Percentiles rank a stretch among this genome's conserved stretches.
Conservation (phyloP, 1,140 invertebrate species). For the Drosophila sulfurigaster region DNA sequence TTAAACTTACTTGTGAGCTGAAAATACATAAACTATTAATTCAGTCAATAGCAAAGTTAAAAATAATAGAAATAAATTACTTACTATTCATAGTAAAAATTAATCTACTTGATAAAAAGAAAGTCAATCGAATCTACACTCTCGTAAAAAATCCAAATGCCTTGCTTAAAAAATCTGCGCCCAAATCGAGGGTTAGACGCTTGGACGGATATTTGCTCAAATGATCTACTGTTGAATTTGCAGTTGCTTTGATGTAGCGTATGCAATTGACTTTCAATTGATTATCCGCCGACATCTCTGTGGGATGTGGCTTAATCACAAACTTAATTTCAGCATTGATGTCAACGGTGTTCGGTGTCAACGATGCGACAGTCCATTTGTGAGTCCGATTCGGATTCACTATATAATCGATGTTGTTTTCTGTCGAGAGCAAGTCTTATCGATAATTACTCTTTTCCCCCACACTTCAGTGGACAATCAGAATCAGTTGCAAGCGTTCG, state of each 20-base stretch:
- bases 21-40: too few relatives aligned
- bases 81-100: too few relatives aligned
- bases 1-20: too few relatives aligned
- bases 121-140: too few relatives aligned
- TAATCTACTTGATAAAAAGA: too few relatives aligned
- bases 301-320: conserved; percentile 97
- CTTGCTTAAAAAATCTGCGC: conserved; percentile 88
- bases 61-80: too few relatives aligned
- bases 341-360: conserved; percentile 91
- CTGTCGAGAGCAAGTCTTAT: too few relatives aligned
- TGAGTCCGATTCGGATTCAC: conserved; percentile 88
- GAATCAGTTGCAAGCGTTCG: conserved; percentile 16
- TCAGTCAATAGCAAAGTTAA: too few relatives aligned
- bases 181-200: conserved; percentile 95
- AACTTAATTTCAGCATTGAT: conserved; percentile 96
- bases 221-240: conserved; percentile 98
- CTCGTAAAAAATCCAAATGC: too few relatives aligned
- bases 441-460: background rate
- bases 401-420: too few relatives aligned
- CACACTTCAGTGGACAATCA: conserved; percentile 24
- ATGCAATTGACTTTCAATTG: conserved; percentile 93
- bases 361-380: conserved; percentile 88
- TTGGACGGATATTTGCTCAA: conserved; percentile 98
- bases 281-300: conserved; percentile 95
- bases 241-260: conserved; percentile 97